Percentiles rank a stretch among this genome's conserved stretches.
Evolutionary conservation across 2,113 vertebrate genomes (phyloP).

Genomic region (Antennarius striatus): DNA sequence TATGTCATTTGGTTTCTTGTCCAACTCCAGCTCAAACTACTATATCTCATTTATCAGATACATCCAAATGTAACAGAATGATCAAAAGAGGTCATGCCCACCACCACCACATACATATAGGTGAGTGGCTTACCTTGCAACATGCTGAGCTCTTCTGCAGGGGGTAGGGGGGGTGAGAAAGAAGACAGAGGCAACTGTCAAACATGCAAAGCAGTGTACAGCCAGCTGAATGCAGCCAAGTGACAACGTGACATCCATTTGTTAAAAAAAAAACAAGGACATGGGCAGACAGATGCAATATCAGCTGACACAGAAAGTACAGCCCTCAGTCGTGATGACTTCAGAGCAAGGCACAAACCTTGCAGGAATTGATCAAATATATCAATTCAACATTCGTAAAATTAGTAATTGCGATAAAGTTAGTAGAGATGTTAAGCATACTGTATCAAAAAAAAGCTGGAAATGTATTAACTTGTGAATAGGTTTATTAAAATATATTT

Average conservation of each 20-base stretch:
- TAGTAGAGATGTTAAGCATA: background rate
- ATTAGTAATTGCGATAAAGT: background rate
- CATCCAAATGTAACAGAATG: conserved; percentile 31
- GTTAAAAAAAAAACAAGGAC: conserved; percentile 21
- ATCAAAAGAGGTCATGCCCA: conserved; percentile 28
- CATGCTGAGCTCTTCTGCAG: conserved; percentile 79
- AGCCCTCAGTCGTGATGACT: background rate
- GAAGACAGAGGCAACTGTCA: conserved; percentile 79
- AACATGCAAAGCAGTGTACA: conserved; percentile 80
- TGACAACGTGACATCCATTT: conserved; percentile 41
- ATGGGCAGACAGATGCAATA: background rate
- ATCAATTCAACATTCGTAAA: background rate
- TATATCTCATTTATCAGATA: conserved; percentile 5
- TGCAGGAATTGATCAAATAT: background rate
- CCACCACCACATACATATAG: conserved; percentile 61
- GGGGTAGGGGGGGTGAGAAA: conserved; percentile 64
- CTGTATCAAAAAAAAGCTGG: background rate
- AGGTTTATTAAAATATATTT: background rate
- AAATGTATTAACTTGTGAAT: no score
- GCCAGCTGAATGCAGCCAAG: conserved; percentile 17
- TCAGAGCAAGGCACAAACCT: background rate
- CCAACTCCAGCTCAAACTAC: conserved; percentile 44
- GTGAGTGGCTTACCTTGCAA: conserved; percentile 79
- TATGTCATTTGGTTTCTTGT: conserved; percentile 25
- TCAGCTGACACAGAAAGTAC: conserved; percentile 5